Evolutionary conservation across 2,797 vertebrate genomes (phyloP).

Genomic region (Chelidonichthys spinosus): DNA sequence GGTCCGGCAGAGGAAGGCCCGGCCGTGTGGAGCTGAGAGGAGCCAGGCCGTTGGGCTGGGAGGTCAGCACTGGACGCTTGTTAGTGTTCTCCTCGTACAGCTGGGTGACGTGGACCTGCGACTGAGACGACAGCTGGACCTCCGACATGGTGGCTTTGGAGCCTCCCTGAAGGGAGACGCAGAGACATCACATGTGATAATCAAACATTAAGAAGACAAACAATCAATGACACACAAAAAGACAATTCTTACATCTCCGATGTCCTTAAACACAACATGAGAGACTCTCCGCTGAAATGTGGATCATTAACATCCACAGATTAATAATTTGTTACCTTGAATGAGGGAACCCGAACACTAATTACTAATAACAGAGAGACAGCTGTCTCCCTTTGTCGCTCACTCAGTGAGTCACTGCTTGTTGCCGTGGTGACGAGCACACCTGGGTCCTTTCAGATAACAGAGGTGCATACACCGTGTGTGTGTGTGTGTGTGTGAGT

Average conservation of each 20-base stretch:
- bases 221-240: neutral
- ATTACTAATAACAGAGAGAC: neutral
- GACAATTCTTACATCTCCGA: neutral
- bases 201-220: neutral
- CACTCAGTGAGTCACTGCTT: slow-evolving; percentile 41
- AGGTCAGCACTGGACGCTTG: slow-evolving; percentile 92
- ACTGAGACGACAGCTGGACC: slow-evolving; percentile 87
- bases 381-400: slow-evolving; percentile 16
- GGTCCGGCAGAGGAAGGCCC: slow-evolving; percentile 87
- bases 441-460: slow-evolving; percentile 68
- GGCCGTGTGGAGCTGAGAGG: slow-evolving; percentile 84
- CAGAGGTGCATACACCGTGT: slow-evolving; percentile 25
- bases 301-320: neutral
- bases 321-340: neutral
- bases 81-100: slow-evolving; percentile 96
- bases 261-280: slow-evolving; percentile 4
- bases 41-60: slow-evolving; percentile 95
- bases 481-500: neutral
- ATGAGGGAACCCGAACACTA: neutral
- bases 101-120: slow-evolving; percentile 92
- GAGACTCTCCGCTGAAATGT: neutral
- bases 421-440: slow-evolving; percentile 58
- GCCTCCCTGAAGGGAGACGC: slow-evolving; percentile 84
- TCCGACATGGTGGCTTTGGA: slow-evolving; percentile 94
- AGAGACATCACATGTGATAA: neutral